Conservation (phyloP, 2,797 vertebrate genomes). For the Geotrypetes seraphini region DNA sequence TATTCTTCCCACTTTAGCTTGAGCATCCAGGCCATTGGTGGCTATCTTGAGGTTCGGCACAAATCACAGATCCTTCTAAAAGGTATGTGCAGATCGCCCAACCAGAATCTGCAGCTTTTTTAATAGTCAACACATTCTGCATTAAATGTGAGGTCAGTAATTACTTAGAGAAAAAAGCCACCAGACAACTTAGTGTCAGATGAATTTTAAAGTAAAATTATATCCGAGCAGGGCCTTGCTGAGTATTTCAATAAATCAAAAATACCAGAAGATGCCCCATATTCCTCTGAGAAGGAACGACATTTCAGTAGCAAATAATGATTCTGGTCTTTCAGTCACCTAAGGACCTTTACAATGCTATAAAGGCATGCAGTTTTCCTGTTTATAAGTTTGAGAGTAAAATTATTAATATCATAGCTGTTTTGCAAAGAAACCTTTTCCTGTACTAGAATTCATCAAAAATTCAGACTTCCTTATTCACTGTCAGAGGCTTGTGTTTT, state of each 20-base stretch:
- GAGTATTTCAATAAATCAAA: constrained; percentile 36
- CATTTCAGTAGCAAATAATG: constrained; percentile 31
- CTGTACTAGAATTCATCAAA: constrained; percentile 23
- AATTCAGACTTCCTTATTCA: constrained; percentile 21
- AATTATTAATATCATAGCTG: constrained; percentile 30
- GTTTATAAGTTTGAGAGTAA: constrained; percentile 35
- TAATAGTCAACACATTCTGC: too few species aligned
- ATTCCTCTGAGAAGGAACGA: constrained; percentile 22
- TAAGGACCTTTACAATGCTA: constrained; percentile 32
- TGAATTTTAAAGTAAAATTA: constrained; percentile 14
- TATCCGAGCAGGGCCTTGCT: constrained; percentile 11
- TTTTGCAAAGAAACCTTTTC: constrained; percentile 17
- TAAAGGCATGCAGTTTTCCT: constrained; percentile 30
- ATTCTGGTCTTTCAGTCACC: constrained; percentile 34
- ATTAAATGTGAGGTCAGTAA: constrained; percentile 5
- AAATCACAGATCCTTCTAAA: too few species aligned
- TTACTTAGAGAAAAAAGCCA: constrained; percentile 1
- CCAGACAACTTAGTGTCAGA: constrained; percentile 19
- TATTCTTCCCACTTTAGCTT: too few species aligned
- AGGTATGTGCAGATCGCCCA: too few species aligned
- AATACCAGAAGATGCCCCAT: constrained; percentile 26
- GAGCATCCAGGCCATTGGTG: too few species aligned
- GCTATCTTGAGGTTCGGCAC: too few species aligned
- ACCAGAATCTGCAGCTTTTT: too few species aligned
- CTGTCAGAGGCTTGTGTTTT: constrained; percentile 10